phyloP scores from a whole-genome alignment of 1,140 invertebrate species.

The Hylaeus anthracinus region DNA sequence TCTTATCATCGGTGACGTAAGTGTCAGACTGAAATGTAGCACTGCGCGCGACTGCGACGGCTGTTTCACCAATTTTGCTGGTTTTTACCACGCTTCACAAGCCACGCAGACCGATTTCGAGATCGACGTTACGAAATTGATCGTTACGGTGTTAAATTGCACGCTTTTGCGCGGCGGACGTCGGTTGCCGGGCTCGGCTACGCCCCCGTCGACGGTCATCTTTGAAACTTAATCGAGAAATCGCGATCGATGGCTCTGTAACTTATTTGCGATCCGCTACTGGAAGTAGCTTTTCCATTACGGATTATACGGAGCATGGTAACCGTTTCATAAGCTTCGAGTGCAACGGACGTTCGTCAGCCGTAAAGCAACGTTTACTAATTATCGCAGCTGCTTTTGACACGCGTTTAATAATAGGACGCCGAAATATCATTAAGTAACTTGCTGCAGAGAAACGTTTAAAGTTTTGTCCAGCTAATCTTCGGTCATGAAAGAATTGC shows the following conservation, averaged over 20 bases:
- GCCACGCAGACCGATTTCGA: slow-evolving; percentile 21
- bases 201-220: not conserved
- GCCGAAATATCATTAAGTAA: slow-evolving; percentile 36
- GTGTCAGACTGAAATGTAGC: slow-evolving; percentile 27
- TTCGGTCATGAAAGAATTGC: not conserved
- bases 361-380: slow-evolving; percentile 45
- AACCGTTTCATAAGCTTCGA: slow-evolving; percentile 35
- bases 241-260: not conserved
- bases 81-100: slow-evolving; percentile 37
- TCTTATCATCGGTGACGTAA: slow-evolving; percentile 59
- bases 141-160: slow-evolving; percentile 10
- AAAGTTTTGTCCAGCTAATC: not conserved
- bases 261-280: slow-evolving; percentile 12
- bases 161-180: not conserved
- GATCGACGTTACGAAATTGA: slow-evolving; percentile 27
- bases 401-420: slow-evolving; percentile 46
- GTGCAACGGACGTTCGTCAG: slow-evolving; percentile 49
- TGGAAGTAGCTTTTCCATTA: slow-evolving; percentile 25
- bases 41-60: slow-evolving; percentile 11
- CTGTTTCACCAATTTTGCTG: slow-evolving; percentile 44
- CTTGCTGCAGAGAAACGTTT: not conserved
- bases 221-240: slow-evolving; percentile 23
- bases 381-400: slow-evolving; percentile 45
- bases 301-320: slow-evolving; percentile 33
- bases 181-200: not conserved